Evolutionary conservation across 2,888 invertebrate species (phyloP), one percentile per base, ranked within the genome.

Genomic region (Colletes collaris): DNA sequence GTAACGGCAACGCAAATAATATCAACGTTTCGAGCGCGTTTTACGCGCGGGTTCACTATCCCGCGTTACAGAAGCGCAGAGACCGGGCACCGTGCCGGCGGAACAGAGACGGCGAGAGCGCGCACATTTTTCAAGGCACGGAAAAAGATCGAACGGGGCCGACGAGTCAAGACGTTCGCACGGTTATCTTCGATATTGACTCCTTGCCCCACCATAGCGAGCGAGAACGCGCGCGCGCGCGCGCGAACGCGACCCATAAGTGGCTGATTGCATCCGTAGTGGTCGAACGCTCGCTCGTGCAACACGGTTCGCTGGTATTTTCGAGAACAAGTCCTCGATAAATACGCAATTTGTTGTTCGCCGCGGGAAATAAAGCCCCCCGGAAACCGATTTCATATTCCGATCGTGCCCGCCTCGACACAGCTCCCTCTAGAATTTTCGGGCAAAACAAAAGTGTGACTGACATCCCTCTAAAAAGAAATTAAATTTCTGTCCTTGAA

Each of bases 141-240:
- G 65, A 69, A 80, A 72, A 81, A 76, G 72, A 80, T 58, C 63
- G 68, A 69, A 65, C 72, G 64, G n/a, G 63, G 75, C 64, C 81
- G 67, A 53, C 65, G 72, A 72, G 65, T 69, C 76, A 73, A 81
- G 81, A 81, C 76, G 80, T 81, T 81, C 81, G 81, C 81, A 81
- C 81, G 81, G 76, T 81, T 81, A 81, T 81, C 81, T 81, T 72
- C 81, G 81, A 76, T 81, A 81, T 81, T 81, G 76, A 73, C 81
- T 81, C 46, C 62, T 46, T 46, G 27, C 70, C 76, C 68, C 65
- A 19, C 66, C 65, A 27, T n/a, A 27, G 63, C 2, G 13, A 11
- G 5, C 3, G 13, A 11, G 5, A 4, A 19, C 35, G 19, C 44
- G 13, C 44, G 37, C 69, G 52, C 44, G 37, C 69, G 52, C 35